Evolutionary conservation across 2,888 invertebrate genomes (phyloP).

Genomic region (Falcaria lacertinaria): DNA sequence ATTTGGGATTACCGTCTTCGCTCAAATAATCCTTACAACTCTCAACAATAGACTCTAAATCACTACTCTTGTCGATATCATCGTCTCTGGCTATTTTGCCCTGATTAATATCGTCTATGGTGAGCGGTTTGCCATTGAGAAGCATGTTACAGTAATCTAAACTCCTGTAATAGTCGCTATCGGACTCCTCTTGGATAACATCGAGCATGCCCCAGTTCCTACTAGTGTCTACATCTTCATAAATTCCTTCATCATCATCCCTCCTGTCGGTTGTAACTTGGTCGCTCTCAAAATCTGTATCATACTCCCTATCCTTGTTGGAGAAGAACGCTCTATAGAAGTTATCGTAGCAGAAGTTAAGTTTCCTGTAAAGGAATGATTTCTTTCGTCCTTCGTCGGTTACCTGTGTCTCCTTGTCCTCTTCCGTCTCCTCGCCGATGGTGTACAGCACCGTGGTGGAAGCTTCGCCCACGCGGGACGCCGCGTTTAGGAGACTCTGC

Average conservation of each 20-base stretch:
- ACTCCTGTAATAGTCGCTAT: constrained; percentile 71
- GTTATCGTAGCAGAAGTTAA: constrained; percentile 72
- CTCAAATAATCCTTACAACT: constrained; percentile 33
- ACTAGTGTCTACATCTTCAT: constrained; percentile 59
- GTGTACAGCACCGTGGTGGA: constrained; percentile 95
- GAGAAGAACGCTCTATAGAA: constrained; percentile 72
- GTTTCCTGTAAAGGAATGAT: constrained; percentile 64
- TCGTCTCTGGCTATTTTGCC: constrained; percentile 17
- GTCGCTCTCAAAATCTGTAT: constrained; percentile 40
- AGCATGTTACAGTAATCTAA: constrained; percentile 61
- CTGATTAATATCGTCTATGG: constrained; percentile 29
- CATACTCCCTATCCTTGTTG: constrained; percentile 42
- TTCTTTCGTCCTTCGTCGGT: constrained; percentile 41
- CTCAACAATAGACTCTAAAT: constrained; percentile 43
- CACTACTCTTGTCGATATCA: constrained; percentile 20
- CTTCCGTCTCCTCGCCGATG: constrained; percentile 94
- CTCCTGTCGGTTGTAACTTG: constrained; percentile 13
- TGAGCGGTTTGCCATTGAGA: constrained; percentile 24
- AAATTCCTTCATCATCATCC: constrained; percentile 56
- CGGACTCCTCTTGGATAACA: constrained; percentile 70
- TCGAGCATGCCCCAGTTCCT: constrained; percentile 54
- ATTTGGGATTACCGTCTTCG: constrained; percentile 31
- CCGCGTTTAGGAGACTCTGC: constrained; percentile 95
- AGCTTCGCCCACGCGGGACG: constrained; percentile 97
- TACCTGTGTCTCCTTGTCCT: constrained; percentile 88